These are phyloP conservation scores for Hedychridium roseum DNA, from an alignment of 2,888 invertebrate species.

Conservation along the genomic window DNA sequence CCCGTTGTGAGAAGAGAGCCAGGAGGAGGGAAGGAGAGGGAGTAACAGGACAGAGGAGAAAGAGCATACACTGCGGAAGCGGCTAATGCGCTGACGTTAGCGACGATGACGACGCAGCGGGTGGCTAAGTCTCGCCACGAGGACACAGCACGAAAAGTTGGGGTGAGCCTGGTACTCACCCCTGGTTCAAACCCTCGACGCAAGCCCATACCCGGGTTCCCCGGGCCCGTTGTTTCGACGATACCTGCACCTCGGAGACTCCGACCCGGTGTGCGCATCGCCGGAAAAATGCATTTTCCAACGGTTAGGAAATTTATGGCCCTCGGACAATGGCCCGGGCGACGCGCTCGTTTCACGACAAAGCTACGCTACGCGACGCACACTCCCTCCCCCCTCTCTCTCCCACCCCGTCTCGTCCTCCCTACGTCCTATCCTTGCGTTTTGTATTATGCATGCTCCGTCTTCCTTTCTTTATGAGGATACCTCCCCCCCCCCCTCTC, in stretches of 20 bases:
- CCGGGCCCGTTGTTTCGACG: too few species aligned
- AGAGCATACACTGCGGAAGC: slow-evolving; percentile 17
- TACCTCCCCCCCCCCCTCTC: slow-evolving; percentile 2
- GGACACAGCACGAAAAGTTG: slow-evolving; percentile 28
- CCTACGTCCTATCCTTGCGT: too few species aligned
- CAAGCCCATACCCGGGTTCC: too few species aligned
- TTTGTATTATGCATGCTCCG: too few species aligned
- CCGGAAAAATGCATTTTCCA: slow-evolving; percentile 58
- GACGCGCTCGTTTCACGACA: slow-evolving; percentile 34
- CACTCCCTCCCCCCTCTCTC: slow-evolving; percentile 1
- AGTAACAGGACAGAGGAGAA: too few species aligned
- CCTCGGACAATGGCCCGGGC: slow-evolving; percentile 49
- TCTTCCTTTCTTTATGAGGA: too few species aligned
- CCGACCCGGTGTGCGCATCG: slow-evolving; percentile 37
- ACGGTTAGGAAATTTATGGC: slow-evolving; percentile 56
- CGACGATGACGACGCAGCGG: slow-evolving; percentile 37
- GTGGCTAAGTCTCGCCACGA: slow-evolving; percentile 33
- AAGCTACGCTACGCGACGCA: slow-evolving; percentile 14
- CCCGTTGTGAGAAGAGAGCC: too few species aligned
- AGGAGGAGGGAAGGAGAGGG: too few species aligned
- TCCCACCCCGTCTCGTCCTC: slow-evolving; percentile 1
- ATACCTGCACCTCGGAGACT: slow-evolving; percentile 6
- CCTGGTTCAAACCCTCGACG: too few species aligned
- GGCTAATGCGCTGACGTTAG: slow-evolving; percentile 33
- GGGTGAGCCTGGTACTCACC: slow-evolving; percentile 15